A percentile compares a stretch with the other conserved stretches of the same genome.
phyloP scores from a whole-genome alignment of 2,113 vertebrate genomes.

The Pteropus alecto region DNA sequence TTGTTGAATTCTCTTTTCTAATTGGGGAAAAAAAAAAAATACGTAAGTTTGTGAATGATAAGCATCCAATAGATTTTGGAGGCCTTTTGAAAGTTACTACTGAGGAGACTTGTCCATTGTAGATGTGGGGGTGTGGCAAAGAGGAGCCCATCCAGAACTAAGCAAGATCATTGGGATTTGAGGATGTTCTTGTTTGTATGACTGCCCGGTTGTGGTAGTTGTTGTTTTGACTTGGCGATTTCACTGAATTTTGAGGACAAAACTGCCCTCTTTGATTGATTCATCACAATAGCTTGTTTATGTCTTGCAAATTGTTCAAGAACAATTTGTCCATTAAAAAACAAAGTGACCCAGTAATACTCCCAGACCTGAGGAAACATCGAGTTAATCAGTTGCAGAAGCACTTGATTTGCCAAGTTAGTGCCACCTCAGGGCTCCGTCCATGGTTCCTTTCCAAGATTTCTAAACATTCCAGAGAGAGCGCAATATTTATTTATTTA shows the following conservation, averaged over 20 bases:
- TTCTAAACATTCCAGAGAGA: conserved; percentile 1
- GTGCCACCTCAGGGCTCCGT: background rate
- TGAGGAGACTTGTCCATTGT: background rate
- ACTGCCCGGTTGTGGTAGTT: background rate
- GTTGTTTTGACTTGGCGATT: background rate
- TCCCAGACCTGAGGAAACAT: background rate
- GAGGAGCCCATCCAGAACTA: background rate
- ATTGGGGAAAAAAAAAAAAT: background rate
- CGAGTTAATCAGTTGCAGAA: background rate
- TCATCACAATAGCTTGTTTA: conserved; percentile 45
- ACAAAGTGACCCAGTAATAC: background rate
- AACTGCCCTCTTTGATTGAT: background rate
- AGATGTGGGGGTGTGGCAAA: background rate
- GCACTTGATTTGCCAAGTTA: background rate
- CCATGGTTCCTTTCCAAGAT: background rate
- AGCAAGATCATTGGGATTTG: background rate
- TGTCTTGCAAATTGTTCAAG: conserved; percentile 44
- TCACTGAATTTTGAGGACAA: conserved; percentile 1
- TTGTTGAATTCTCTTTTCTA: background rate
- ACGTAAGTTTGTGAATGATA: background rate
- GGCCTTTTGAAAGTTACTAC: background rate
- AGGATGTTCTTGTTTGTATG: background rate
- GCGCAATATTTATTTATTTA: background rate
- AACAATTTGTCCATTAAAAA: conserved; percentile 52
- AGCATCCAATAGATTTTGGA: background rate